Conservation (phyloP, 2,888 invertebrate genomes). For the Athetis lepigone region DNA sequence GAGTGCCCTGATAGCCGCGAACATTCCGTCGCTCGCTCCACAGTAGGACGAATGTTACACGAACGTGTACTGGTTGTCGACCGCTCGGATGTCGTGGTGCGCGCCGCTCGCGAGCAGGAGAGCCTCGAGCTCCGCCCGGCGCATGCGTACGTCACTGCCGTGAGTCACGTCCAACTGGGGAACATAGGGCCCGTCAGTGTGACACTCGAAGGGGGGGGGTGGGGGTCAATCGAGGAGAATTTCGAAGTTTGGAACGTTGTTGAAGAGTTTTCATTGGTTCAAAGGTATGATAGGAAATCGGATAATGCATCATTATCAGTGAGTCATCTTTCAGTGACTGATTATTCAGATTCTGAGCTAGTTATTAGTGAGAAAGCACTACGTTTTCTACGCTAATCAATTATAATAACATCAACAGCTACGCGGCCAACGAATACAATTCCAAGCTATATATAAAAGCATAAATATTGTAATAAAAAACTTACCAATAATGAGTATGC, state of each 20-base stretch:
- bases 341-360: constrained; percentile 16
- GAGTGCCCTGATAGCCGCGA: constrained; percentile 34
- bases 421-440: constrained; percentile 48
- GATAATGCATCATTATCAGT: background rate
- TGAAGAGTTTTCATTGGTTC: background rate
- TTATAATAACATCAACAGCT: constrained; percentile 42
- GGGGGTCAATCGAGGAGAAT: background rate
- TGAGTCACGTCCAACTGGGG: constrained; percentile 93
- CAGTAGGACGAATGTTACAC: constrained; percentile 68
- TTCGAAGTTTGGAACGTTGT: background rate
- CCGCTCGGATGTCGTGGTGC: constrained; percentile 91
- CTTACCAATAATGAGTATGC: constrained; percentile 78
- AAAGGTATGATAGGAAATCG: background rate
- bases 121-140: constrained; percentile 94
- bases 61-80: constrained; percentile 95
- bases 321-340: background rate
- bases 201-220: background rate
- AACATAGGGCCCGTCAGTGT: constrained; percentile 31
- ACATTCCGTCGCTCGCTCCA: constrained; percentile 41
- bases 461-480: constrained; percentile 70
- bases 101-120: constrained; percentile 88
- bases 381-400: constrained; percentile 36
- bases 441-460: constrained; percentile 59
- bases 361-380: constrained; percentile 56
- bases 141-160: constrained; percentile 95